Evolutionary conservation across 2,888 invertebrate genomes (phyloP).

Genomic region (Ochropleura plecta): DNA sequence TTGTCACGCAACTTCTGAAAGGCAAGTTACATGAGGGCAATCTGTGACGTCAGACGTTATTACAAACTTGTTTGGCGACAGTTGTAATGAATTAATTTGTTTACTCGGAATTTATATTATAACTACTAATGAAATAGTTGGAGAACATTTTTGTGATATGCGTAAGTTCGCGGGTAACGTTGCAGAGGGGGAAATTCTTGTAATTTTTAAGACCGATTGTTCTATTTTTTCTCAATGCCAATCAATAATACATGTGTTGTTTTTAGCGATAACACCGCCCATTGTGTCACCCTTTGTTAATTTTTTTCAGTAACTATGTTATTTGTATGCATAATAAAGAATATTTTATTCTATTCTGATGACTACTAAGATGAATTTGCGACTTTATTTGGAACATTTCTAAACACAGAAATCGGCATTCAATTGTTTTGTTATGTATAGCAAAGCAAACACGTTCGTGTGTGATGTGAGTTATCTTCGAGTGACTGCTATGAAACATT

Average conservation of each 20-base stretch:
- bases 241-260: no score
- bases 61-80: constrained; percentile 37
- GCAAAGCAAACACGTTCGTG: constrained; percentile 17
- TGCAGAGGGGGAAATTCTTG: background rate
- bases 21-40: constrained; percentile 46
- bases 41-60: constrained; percentile 29
- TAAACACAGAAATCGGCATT: background rate
- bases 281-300: no score
- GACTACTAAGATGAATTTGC: no score
- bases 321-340: no score
- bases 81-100: constrained; percentile 46
- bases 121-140: constrained; percentile 25
- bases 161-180: no score
- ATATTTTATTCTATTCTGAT: no score
- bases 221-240: no score
- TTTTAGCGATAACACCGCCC: no score
- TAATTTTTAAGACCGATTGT: background rate
- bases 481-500: constrained; percentile 16
- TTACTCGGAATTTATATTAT: constrained; percentile 20
- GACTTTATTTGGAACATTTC: background rate
- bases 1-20: constrained; percentile 58
- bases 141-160: background rate
- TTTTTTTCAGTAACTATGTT: no score
- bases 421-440: background rate
- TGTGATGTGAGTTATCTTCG: background rate